A percentile compares a stretch with the other conserved stretches of the same genome.
Evolutionary conservation across 2,797 vertebrate genomes (phyloP).

Genomic region (Poeciliopsis turneri): DNA sequence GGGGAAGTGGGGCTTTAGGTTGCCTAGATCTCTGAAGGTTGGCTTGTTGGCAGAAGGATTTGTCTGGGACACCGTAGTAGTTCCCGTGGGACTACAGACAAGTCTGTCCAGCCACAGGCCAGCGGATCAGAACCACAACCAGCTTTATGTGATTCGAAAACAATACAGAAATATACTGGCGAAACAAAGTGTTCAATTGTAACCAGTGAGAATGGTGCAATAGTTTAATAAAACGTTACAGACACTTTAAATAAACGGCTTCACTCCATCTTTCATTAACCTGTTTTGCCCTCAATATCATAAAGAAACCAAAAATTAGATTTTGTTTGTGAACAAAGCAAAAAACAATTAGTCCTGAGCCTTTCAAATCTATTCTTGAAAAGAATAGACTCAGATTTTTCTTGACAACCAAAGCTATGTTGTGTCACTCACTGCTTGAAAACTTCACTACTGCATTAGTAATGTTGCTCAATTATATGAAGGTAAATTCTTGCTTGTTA

Average conservation of each 20-base stretch:
- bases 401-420: background rate
- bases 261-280: background rate
- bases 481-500: background rate
- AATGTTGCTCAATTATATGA: background rate
- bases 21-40: conserved; percentile 67
- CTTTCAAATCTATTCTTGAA: background rate
- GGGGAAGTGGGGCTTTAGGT: conserved; percentile 75
- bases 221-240: background rate
- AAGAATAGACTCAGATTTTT: background rate
- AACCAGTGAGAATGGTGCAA: background rate
- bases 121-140: conserved; percentile 53
- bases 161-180: background rate
- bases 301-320: background rate
- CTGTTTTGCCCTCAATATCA: no score
- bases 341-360: background rate
- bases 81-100: conserved; percentile 73
- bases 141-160: background rate
- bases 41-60: conserved; percentile 71
- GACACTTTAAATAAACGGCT: background rate
- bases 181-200: background rate
- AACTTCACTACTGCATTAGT: background rate
- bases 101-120: conserved; percentile 44
- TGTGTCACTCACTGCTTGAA: background rate
- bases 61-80: conserved; percentile 66
- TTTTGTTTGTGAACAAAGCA: background rate